Base-by-base conservation (phyloP, 2,113 vertebrate genomes). In the Oxyura jamaicensis region DNA sequence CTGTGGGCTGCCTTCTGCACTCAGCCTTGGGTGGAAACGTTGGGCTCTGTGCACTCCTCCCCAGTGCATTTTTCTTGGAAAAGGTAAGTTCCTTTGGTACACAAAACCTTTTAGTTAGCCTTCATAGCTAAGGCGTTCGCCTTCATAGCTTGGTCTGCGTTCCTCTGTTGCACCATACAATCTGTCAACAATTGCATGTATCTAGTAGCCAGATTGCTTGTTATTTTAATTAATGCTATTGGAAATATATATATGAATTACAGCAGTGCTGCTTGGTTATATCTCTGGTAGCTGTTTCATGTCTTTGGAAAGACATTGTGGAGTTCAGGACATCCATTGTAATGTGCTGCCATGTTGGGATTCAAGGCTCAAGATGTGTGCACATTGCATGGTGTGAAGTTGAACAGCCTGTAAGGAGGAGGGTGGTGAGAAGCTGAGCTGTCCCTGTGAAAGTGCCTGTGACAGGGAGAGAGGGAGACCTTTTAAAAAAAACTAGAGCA, bases 281-380 rank as follows among this genome's bases (percentile, higher is more conserved):
- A 3, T 46, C 31, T 79, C 60, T 74, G 52, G 74, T 48, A 81
- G 17, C 11, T 71, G 3, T 13, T 33, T 36, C 13, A 13, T 35
- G 6, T 59, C 53, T 59, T 33, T 65, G 48, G 17, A 42, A 20
- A 44, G 41, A 10, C 39, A 6, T 1, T 25, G 39, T 36, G 33
- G 16, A 4, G 2, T 56, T 28, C 50, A 76, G 22, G 10, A 12
- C 15, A 36, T 28, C 50, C 19, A 14, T 35, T 50, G 36, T 26
- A 19, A 52, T 11, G 44, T 14, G 0, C 11, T 48, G 53, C 58
- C 0, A 0, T 69, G 15, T 39, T 83, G 59, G 13, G 31, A 14
- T 66, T 69, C 21, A 2, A 2, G 8, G 46, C 9, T 78, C 17
- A 35, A 65, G 25, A 8, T 72, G 35, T 39, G 35, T 39, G 58